Evolutionary conservation across 2,888 invertebrate genomes (phyloP), one percentile per base, ranked within the genome.

Genomic region (Clistopyga incitator): DNA sequence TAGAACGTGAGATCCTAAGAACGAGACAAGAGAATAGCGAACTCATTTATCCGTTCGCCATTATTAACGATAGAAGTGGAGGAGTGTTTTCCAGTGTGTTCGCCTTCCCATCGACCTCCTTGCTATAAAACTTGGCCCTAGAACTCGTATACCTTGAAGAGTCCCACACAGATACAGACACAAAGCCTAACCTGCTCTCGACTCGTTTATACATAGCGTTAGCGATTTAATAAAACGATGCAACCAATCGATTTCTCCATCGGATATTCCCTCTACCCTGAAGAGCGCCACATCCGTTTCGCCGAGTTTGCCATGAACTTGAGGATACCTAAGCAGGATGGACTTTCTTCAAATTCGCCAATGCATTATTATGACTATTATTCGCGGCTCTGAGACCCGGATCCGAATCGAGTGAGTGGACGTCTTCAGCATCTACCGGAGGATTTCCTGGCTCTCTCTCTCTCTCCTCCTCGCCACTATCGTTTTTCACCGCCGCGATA

Each of bases 21-120:
- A 78, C 84, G 81, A 81, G 84, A 84, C 81, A 84, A 84, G 81
- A 84, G 84, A 81, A 84, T 81, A 84, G 84, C 84, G 81, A 81
- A 84, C 84, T 84, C 84, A 84, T 84, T 84, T 84, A 84, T 84
- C 84, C 84, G 81, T 78, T 81, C 74, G 84, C 84, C 81, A 84
- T 84, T 84, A 84, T 84, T 81, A 84, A 84, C 84, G 84, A 81
- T 84, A 78, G 84, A 78, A 77, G 81, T 74, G 74, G 78, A 84
- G 78, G 56, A 77, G 74, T 77, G 80, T 77, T 79, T n/a, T n/a
- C n/a, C 59, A 59, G 52, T 56, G 80, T 68, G 74, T 81, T 84
- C 80, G 70, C 81, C 77, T 78, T 71, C 77, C 77, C 78, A 84
- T 84, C 84, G 70, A 75, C 77, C 77, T 80, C 67, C 15, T 56